Conservation (phyloP, 2,113 vertebrate species). For the Oreochromis aureus region DNA sequence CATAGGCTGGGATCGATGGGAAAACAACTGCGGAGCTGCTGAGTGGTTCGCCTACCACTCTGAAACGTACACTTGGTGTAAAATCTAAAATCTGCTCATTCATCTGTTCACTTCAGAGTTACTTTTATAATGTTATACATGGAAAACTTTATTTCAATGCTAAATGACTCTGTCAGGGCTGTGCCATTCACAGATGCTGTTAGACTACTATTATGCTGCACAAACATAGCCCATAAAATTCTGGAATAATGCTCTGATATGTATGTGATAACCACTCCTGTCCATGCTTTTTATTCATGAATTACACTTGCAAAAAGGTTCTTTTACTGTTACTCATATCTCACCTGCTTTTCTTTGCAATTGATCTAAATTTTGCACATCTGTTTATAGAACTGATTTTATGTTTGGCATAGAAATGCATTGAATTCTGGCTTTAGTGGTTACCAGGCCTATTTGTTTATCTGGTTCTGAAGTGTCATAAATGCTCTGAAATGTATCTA, state of each 20-base stretch:
- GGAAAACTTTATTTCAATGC: conserved; percentile 39
- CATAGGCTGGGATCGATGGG: conserved; percentile 63
- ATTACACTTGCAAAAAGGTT: not conserved
- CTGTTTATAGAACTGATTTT: not conserved
- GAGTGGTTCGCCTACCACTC: conserved; percentile 35
- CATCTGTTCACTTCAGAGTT: conserved; percentile 40
- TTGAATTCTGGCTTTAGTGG: not conserved
- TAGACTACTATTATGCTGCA: not conserved
- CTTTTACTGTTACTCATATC: not conserved
- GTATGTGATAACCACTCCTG: not conserved
- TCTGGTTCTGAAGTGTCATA: not conserved
- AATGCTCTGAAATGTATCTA: conserved; percentile 1
- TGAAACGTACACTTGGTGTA: conserved; percentile 22
- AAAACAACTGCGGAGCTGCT: conserved; percentile 42
- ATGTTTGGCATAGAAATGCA: not conserved
- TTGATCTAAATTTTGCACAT: not conserved
- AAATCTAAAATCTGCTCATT: conserved; percentile 52
- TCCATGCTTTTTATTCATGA: not conserved
- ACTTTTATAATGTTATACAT: conserved; percentile 15
- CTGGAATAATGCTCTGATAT: not conserved
- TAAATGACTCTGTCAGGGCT: conserved; percentile 11
- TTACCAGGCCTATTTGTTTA: not conserved
- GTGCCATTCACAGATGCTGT: not conserved
- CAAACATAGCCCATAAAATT: not conserved
- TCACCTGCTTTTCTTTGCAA: not conserved